phyloP scores from a whole-genome alignment of 2,113 vertebrate species.

The Semnornis frantzii region DNA sequence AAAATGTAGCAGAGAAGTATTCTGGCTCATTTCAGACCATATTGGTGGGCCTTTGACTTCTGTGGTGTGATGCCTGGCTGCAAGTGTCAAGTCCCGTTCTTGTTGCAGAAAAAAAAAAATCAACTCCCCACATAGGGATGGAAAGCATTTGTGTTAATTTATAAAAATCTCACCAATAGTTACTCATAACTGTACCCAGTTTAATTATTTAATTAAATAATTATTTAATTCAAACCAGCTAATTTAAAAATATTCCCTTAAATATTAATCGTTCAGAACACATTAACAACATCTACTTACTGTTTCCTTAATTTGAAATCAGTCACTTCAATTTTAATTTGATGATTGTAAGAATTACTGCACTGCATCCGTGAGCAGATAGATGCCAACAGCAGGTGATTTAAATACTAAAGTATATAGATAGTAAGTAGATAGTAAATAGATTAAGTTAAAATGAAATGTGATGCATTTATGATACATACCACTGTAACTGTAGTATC shows the following conservation, averaged over 20 bases:
- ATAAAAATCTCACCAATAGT: not conserved
- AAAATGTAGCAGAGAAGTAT: not conserved
- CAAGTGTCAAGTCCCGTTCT: not conserved
- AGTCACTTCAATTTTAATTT: not conserved
- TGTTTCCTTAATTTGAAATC: not conserved
- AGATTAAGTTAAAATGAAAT: not conserved
- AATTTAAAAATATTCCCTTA: not conserved
- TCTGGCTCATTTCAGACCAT: not conserved
- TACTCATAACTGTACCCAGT: not conserved
- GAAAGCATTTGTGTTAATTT: not conserved
- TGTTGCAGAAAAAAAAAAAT: not conserved
- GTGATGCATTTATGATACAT: accelerated
- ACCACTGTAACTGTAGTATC: not conserved
- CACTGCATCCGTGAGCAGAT: not conserved
- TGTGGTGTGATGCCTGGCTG: not conserved
- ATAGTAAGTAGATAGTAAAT: too few species aligned
- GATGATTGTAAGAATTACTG: not conserved
- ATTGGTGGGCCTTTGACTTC: not conserved
- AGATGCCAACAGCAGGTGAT: not conserved
- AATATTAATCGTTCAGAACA: not conserved
- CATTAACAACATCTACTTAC: not conserved
- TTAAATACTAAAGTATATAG: too few species aligned
- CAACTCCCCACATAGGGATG: not conserved
- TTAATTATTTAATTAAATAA: not conserved
- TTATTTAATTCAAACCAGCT: not conserved